Base-by-base conservation (phyloP, 2,888 invertebrate genomes). In the Falcaria lacertinaria region DNA sequence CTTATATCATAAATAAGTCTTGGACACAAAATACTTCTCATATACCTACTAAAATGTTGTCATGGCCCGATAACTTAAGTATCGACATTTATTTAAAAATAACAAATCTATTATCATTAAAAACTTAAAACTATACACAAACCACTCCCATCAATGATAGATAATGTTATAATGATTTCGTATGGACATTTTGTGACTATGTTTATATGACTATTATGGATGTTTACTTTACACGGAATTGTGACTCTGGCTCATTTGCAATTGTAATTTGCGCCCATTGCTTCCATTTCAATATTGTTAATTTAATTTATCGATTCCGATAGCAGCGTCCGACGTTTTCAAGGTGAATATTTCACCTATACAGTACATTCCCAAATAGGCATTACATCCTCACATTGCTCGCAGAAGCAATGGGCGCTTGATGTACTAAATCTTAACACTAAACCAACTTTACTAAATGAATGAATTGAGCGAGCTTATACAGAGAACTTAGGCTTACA, bases 401-500 rank as follows among this genome's bases (percentile, higher is more conserved):
- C 15, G 15, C 19, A 54, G 71, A 76, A 78, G 72, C 74, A 80
- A 74, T 63, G 69, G 57, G 69, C 69, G 60, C 54, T 52, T 36
- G 1, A 58, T 58, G 62, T 57, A 11, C 28, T 65, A 51, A 64
- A 54, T 65, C 71, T 73, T 83, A 73, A 69, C 69, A 69, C 83
- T 85, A 81, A 73, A 72, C 76, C 76, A 79, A 74, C 69, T 74
- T 74, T 68, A 77, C 80, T 83, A 84, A 75, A 71, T 79, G 80
- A 83, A 84, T 83, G 82, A 81, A 84, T 89, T 89, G 88, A 89
- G 88, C 88, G 82, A 85, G 78, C 85, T 86, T 87, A 86, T 72
- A 78, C 72, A 81, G 80, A 81, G 70, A 84, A 80, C 84, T 87
- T 84, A 86, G 64, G 69, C 74, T 78, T 75, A 80, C 74, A 87